phyloP scores from a whole-genome alignment of 2,797 vertebrate species.

The Megaceryle alcyon region DNA sequence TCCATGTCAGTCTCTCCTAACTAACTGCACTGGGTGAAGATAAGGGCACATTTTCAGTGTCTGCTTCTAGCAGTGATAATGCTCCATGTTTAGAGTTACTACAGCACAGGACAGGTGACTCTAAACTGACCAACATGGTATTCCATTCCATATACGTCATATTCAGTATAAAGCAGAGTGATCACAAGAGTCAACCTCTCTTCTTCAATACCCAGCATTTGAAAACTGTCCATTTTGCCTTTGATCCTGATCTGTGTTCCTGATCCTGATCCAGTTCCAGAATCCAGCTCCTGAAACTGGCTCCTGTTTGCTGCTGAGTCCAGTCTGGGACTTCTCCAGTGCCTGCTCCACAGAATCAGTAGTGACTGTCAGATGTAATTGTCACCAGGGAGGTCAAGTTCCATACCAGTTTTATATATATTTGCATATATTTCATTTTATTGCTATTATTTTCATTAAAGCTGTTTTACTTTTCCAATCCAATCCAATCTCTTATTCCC shows the following conservation, averaged over 20 bases:
- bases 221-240: no score
- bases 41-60: no score
- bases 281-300: no score
- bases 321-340: no score
- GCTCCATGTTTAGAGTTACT: no score
- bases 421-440: neutral
- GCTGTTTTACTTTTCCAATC: neutral
- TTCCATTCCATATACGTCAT: neutral
- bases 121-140: neutral
- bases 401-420: neutral
- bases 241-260: no score
- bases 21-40: no score
- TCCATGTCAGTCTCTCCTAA: no score
- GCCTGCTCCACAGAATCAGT: neutral
- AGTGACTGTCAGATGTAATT: neutral
- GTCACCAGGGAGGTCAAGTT: neutral
- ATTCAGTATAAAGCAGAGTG: neutral
- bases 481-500: neutral
- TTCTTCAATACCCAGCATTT: neutral
- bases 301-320: neutral
- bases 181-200: neutral
- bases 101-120: neutral
- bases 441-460: neutral
- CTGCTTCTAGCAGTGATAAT: no score
- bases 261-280: no score